Base-by-base conservation (phyloP, 2,888 invertebrate species). In the Ramazzottius varieornatus region DNA sequence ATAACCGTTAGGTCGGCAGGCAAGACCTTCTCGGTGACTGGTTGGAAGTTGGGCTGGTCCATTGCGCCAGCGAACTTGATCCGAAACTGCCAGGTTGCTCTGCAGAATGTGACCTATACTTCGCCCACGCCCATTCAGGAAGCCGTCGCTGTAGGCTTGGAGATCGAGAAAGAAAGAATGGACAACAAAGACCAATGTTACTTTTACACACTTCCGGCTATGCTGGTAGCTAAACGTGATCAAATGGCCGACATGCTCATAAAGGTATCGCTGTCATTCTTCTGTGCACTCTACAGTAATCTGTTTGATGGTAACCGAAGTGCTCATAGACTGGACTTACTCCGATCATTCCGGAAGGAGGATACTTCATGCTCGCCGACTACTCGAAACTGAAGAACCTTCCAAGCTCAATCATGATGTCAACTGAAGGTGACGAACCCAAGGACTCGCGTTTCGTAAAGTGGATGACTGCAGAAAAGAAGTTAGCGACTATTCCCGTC, bases 1-100 rank as follows among this genome's bases (percentile, higher is more conserved):
- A 83, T 98, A 40, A 94, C 96, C 0, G 83, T 98, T 68, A 93
- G 96, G 0, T 94, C 93, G 32, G 96, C 93, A 0, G 96, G 96
- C 0, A 98, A 96, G 81, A 90, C 92, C 1, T 94, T 96, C 79
- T 91, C 91, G 65, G 89, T 91, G 20, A 98, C 96, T 0, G 96
- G 96, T 1, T 92, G 92, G 92, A 93, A 75, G 67, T 82, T 84
- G 1, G 96, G 96, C 65, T 98, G 96, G 96, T 88, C 88, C 0
- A 88, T 93, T 75, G 94, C 87, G 0, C 93, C 94, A 0, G 81
- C 82, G 0, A 75, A 82, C 67, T 80, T 98, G 13, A 82, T 96
- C 73, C 75, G 78, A 46, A 88, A 91, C 74, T 75, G 92, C 66
- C 85, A 87, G 74, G 83, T 76, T 69, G 85, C 93, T 32, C 94